Percentiles rank a stretch among this genome's conserved stretches.
Conservation (phyloP, 2,888 invertebrate genomes). For the Tenthredo amoena region DNA sequence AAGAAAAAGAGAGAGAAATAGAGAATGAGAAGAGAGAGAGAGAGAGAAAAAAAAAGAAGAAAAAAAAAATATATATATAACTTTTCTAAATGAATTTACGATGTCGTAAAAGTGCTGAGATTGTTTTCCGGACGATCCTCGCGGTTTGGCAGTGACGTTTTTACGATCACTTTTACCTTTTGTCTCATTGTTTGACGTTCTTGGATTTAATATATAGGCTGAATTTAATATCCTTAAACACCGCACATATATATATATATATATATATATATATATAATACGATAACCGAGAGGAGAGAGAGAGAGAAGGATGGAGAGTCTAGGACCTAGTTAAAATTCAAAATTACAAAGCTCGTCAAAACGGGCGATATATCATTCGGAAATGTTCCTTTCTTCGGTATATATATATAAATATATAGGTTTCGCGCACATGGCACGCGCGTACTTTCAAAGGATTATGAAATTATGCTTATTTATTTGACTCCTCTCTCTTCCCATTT, state of each 20-base stretch:
- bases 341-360: not conserved
- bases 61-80: conserved; percentile 37
- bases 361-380: not conserved
- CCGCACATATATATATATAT: not conserved
- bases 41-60: not conserved
- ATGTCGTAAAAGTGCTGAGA: conserved; percentile 69
- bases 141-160: conserved; percentile 71
- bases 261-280: not conserved
- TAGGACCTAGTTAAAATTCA: not conserved
- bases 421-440: not conserved
- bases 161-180: conserved; percentile 66
- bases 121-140: conserved; percentile 65
- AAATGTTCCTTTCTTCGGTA: not conserved
- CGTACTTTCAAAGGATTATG: conserved; percentile 25
- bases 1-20: not conserved
- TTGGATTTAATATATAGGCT: conserved; percentile 46
- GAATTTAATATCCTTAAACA: conserved; percentile 9
- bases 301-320: not conserved
- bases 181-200: conserved; percentile 60
- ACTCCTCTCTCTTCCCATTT: not conserved
- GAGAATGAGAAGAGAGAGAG: not conserved
- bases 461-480: conserved; percentile 26
- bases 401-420: not conserved
- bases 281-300: too few relatives aligned
- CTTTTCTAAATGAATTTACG: conserved; percentile 70